Conservation (phyloP, 1,140 invertebrate species). For the Pomacea maculata region DNA sequence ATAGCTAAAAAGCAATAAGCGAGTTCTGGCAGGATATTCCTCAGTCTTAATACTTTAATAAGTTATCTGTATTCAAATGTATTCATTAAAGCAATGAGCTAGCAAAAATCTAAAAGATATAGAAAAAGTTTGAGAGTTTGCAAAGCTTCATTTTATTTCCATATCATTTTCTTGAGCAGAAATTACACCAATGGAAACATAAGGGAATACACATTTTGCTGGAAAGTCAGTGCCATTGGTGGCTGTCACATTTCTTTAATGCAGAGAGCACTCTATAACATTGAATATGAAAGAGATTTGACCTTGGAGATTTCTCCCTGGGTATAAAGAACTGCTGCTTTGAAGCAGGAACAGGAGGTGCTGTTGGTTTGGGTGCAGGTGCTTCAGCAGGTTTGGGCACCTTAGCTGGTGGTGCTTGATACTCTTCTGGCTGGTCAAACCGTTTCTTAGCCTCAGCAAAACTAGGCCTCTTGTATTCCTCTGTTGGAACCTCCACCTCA, state of each 20-base stretch:
- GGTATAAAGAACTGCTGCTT: constrained; percentile 20
- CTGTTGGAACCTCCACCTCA: constrained; percentile 35
- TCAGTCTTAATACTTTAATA: no score
- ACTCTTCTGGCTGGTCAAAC: constrained; percentile 38
- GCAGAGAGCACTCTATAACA: neutral
- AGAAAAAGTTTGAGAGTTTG: neutral
- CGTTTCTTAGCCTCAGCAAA: constrained; percentile 38
- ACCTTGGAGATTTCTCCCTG: constrained; percentile 35
- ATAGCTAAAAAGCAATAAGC: constrained; percentile 39
- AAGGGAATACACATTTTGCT: no score
- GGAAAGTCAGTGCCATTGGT: no score
- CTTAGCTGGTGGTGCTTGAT: constrained; percentile 31
- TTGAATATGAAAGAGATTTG: neutral
- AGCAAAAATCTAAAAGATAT: neutral
- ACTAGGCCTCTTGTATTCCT: constrained; percentile 36
- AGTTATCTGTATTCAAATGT: no score
- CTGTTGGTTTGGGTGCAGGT: constrained; percentile 16
- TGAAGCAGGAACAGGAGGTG: constrained; percentile 22
- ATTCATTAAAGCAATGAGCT: neutral
- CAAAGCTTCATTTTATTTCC: neutral
- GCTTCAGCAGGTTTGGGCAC: constrained; percentile 33
- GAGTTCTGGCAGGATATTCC: neutral
- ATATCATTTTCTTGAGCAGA: no score
- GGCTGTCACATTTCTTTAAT: no score
- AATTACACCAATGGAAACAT: no score